Evolutionary conservation across 2,797 vertebrate genomes (phyloP), one percentile per base, ranked within the genome.

Genomic region (Thamnophis elegans): DNA sequence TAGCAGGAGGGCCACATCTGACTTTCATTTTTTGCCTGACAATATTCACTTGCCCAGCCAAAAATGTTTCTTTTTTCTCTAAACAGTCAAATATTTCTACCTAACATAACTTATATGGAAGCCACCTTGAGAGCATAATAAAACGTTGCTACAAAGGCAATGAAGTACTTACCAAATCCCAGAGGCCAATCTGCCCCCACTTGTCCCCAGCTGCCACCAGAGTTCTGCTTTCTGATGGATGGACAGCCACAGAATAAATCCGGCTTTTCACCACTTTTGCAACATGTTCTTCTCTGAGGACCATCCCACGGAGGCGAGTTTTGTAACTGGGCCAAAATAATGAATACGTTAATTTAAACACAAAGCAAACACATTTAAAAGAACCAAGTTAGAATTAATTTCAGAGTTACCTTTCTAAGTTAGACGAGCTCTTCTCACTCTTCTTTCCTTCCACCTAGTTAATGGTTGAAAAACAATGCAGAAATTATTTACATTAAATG

Each of bases 131-230:
- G 56, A 13, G 16, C 36, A 26, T 1, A 42, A 9, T 5, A 55
- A 18, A 6, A 87, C 47, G 62, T 3, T 22, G 68, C 2, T 26
- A 0, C 36, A 59, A 60, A 59, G 14, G 20, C 53, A 28, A 55
- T 4, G 14, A 87, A 89, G 8, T 90, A 95, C 98, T 95, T 95
- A 99, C 99, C 97, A 98, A 88, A 13, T 98, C 98, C 98, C 98
- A 99, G 65, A 99, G 97, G 85, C 98, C 99, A 10, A 99, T 42
- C 36, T 97, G 97, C 0, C 99, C 99, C 0, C 0, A 51, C 87
- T 94, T 98, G 96, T 98, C 98, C 47, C 99, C 99, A 4, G 98
- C 98, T 28, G 98, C 99, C 96, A 99, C 96, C 0, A 99, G 94
- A 93, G 98, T 95, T 92, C 94, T 96, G 96, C 97, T 98, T 87